phyloP scores from a whole-genome alignment of 2,797 vertebrate species.

The Lacerta bilineata region DNA sequence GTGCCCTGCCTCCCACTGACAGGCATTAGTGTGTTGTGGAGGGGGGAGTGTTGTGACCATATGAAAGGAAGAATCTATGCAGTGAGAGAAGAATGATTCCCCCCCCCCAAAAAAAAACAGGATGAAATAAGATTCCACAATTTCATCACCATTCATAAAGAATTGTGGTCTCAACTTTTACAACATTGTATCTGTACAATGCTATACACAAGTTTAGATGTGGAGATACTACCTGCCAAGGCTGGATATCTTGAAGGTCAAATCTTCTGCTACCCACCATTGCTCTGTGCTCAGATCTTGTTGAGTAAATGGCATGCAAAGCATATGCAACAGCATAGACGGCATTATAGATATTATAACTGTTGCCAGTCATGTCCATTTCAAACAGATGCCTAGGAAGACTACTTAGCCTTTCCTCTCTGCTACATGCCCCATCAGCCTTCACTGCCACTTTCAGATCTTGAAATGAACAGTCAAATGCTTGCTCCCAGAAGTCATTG shows the following conservation, averaged over 20 bases:
- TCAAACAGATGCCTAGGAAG: background rate
- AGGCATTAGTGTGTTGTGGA: too few relatives aligned
- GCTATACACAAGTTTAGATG: background rate
- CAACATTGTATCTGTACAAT: too few relatives aligned
- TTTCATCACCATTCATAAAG: too few relatives aligned
- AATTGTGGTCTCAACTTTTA: background rate
- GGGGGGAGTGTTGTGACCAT: too few relatives aligned
- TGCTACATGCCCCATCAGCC: background rate
- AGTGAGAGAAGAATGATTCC: too few relatives aligned
- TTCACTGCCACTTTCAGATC: background rate
- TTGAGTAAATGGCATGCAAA: background rate
- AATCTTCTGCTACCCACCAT: too few relatives aligned
- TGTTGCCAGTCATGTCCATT: slow-evolving; percentile 3
- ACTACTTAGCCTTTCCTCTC: background rate
- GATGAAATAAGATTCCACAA: too few relatives aligned
- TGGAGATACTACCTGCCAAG: background rate
- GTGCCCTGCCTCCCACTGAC: too few relatives aligned
- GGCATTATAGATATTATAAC: slow-evolving; percentile 15
- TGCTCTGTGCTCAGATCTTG: background rate
- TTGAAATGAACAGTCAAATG: slow-evolving; percentile 8
- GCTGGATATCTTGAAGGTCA: background rate
- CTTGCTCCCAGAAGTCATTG: background rate
- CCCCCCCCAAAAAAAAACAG: too few relatives aligned
- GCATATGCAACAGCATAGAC: slow-evolving; percentile 8
- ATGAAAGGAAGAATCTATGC: too few relatives aligned